Evolutionary conservation across 1,140 invertebrate species (phyloP).

Genomic region (Chironomus tepperi): DNA sequence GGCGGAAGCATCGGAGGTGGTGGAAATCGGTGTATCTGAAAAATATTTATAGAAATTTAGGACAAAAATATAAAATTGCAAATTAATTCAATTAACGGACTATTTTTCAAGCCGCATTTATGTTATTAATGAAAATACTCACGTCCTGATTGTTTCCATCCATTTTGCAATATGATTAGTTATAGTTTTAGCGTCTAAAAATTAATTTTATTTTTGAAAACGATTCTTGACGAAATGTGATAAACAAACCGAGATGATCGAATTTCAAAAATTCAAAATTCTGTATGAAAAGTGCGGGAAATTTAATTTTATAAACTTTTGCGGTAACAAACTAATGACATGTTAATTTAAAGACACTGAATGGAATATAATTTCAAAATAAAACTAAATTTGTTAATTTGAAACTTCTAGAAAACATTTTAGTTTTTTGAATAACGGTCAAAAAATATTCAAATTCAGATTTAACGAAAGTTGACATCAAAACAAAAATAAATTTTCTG

Average conservation of each 20-base stretch:
- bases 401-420: too few species aligned
- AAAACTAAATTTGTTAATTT: too few species aligned
- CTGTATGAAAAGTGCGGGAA: too few species aligned
- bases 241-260: too few species aligned
- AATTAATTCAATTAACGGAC: not conserved
- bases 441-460: too few species aligned
- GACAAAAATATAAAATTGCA: not conserved
- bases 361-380: too few species aligned
- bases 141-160: not conserved
- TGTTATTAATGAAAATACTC: not conserved
- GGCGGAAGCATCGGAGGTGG: not conserved
- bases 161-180: not conserved
- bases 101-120: not conserved
- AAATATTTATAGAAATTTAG: not conserved
- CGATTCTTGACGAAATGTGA: not conserved
- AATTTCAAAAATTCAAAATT: too few species aligned
- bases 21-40: not conserved
- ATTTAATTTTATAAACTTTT: too few species aligned
- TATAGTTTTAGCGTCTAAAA: not conserved
- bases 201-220: not conserved
- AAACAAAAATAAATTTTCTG: not conserved
- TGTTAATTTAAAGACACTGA: too few species aligned
- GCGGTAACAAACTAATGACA: too few species aligned
- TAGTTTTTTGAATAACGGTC: too few species aligned
- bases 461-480: not conserved